Evolutionary conservation across 2,888 invertebrate species (phyloP), one percentile per base, ranked within the genome.

Genomic region (Notodromas monacha): DNA sequence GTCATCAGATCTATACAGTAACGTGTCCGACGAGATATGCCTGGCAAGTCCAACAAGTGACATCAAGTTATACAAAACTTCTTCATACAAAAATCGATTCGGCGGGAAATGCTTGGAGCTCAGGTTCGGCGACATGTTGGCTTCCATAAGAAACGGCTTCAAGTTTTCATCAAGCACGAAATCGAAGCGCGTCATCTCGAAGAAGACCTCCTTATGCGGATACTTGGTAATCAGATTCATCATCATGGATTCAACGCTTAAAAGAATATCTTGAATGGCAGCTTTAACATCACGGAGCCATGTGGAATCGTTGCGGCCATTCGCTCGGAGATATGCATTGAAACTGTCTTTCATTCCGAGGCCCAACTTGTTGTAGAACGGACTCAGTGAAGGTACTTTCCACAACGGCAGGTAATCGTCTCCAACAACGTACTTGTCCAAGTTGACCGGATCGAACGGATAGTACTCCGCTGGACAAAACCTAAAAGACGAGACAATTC

Each of bases 51-150:
- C 84, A 4, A 73, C 61, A 21, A 92, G 45, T 14, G 66, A 60
- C 31, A 86, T 59, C 15, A 74, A 45, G 48, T 69, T 77, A 47
- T 68, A 79, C 8, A 89, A 42, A 1, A 89, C 72, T 54, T 89
- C 84, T 42, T 86, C 77, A 43, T 89, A 92, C 1, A 92, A 50
- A 15, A 76, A 48, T 26, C 43, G 42, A 49, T 92, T 92, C 0
- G 65, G 69, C n/a, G 68, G 65, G 46, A 68, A 89, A 50, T 89
- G 84, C 0, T 68, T 68, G 0, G 86, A 79, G 1, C 79, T 79
- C 34, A 92, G 56, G 55, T 92, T 92, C 0, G 92, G 92, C 10
- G 84, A 84, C 92, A 92, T 89, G 44, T 92, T 92, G 1, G 79
- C 58, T 54, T 92, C 92, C 61, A 92, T 66, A 4, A 84, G 54